Percentiles rank a stretch among this genome's conserved stretches.
Evolutionary conservation across 2,888 invertebrate species (phyloP).

Genomic region (Ormyrus pomaceus): DNA sequence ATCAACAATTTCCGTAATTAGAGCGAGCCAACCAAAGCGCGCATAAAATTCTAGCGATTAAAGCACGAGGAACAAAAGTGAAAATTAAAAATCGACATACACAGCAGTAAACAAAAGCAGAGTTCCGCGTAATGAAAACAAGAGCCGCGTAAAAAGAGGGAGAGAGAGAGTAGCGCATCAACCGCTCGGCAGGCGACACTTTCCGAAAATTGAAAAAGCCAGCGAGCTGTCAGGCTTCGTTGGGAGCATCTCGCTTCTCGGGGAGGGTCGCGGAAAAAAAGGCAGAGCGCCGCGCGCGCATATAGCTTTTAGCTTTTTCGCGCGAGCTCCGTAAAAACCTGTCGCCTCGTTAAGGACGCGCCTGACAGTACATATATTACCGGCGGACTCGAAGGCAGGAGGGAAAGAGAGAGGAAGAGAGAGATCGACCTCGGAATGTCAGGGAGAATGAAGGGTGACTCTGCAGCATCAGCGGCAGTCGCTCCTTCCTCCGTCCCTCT

Average conservation of each 20-base stretch:
- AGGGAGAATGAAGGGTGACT: conserved; percentile 47
- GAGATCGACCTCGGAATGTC: conserved; percentile 46
- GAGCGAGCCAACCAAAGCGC: too few relatives aligned
- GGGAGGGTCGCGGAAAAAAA: conserved; percentile 8
- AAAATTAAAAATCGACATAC: too few relatives aligned
- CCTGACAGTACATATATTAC: conserved; percentile 62
- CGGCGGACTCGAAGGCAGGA: conserved; percentile 5
- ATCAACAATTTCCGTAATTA: too few relatives aligned
- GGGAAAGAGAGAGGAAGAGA: background rate
- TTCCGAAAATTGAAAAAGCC: conserved; percentile 15
- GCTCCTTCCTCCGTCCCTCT: background rate
- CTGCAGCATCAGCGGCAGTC: conserved; percentile 41
- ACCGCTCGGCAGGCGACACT: conserved; percentile 2
- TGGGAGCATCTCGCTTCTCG: background rate
- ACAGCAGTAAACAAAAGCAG: too few relatives aligned
- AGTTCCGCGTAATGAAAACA: too few relatives aligned
- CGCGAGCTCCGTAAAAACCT: conserved; percentile 28
- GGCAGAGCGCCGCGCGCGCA: background rate
- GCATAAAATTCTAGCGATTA: too few relatives aligned
- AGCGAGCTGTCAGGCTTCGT: too few relatives aligned
- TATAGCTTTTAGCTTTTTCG: conserved; percentile 9
- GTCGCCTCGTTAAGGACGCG: conserved; percentile 51
- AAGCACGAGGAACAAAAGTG: too few relatives aligned
- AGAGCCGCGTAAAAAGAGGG: too few relatives aligned
- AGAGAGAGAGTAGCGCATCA: too few relatives aligned